Evolutionary conservation across 92 coral and sea anemone species (phyloP).

Genomic region (Micromussa lordhowensis): DNA sequence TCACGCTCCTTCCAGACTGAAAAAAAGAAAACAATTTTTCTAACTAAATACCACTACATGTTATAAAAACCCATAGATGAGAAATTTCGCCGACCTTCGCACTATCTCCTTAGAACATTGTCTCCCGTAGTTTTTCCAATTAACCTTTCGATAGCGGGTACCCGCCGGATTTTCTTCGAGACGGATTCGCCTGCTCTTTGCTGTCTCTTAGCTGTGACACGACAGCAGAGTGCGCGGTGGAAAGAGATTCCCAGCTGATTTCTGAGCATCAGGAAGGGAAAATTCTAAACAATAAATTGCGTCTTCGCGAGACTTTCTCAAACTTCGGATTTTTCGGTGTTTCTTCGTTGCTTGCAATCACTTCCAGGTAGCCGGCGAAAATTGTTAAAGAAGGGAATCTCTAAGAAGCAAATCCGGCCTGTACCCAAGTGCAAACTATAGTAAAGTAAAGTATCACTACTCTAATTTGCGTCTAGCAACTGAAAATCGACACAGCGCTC

Average conservation of each 20-base stretch:
- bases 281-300: neutral
- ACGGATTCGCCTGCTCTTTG: conserved; percentile 4
- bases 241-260: conserved; percentile 12
- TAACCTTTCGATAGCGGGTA: conserved; percentile 30
- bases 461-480: neutral
- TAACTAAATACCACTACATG: neutral
- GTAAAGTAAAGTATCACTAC: too few relatives aligned
- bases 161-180: conserved; percentile 22
- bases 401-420: neutral
- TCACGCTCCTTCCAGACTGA: conserved; percentile 76
- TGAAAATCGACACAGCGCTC: neutral
- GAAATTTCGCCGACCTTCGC: conserved; percentile 6
- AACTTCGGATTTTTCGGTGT: neutral
- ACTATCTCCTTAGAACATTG: neutral
- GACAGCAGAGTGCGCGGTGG: conserved; percentile 3
- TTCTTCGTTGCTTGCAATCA: neutral
- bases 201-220: conserved; percentile 16
- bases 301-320: neutral
- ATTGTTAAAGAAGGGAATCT: neutral
- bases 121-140: conserved; percentile 1
- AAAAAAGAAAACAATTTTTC: conserved; percentile 18
- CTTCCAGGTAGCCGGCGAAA: neutral
- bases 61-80: neutral
- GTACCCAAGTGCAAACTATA: neutral
- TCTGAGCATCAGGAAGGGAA: neutral